Evolutionary conservation across 2,113 vertebrate genomes (phyloP), one percentile per base, ranked within the genome.

Genomic region (Gallinago jamesoni): DNA sequence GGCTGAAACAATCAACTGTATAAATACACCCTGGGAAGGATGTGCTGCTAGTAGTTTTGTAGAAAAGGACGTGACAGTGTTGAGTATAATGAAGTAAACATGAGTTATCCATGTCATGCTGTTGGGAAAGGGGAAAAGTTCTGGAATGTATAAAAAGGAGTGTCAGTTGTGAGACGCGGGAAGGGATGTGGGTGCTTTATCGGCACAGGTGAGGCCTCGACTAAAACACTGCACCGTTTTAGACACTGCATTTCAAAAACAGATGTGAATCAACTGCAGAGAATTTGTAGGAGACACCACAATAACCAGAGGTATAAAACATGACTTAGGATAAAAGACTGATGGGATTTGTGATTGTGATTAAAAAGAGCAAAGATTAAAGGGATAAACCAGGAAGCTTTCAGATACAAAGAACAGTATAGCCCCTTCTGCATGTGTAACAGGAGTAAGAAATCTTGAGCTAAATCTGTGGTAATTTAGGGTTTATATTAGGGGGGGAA

Each of bases 121-220:
- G 12, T 35, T 89, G 59, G 25, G 48, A 84, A 53, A 60, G 10
- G 53, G 59, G 28, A 47, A 66, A 4, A 7, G 1, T 27, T 25
- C 21, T 30, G 57, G 27, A n/a, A 24, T 10, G 14, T 17, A 7
- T 39, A 19, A 31, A 73, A 41, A 67, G 18, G 43, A 47, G 10
- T 0, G 14, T 59, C 8, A 47, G 21, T 66, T 0, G 0, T 35
- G 52, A 41, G 57, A 8, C n/a, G 9, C 12, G 24, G 1, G 0
- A 62, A 11, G 23, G 0, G 2, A 56, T 35, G 19, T 9, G 48
- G 23, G 7, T 74, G 41, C 74, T 89, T 63, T 24, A 3, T 27
- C 9, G 28, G 48, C 55, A n/a, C 15, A 14, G 18, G n/a, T 62
- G 14, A 48, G 39, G 39, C 45, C 64, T 82, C 16, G 15, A 64